phyloP scores from a whole-genome alignment of 2,797 vertebrate genomes.

The Myoxocephalus aenaeus region DNA sequence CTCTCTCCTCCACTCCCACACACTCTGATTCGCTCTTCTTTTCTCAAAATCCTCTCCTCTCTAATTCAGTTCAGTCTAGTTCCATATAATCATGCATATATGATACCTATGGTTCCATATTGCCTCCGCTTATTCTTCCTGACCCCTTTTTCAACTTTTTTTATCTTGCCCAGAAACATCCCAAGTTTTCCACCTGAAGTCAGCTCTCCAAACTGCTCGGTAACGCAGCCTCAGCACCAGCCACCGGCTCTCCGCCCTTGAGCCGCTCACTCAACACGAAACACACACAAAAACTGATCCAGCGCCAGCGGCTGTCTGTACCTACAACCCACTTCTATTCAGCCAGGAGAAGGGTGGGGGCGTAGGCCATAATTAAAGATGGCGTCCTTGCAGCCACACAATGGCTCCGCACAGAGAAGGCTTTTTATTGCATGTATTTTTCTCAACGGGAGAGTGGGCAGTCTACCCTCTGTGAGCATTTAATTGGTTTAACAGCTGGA shows the following conservation, averaged over 20 bases:
- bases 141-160: neutral
- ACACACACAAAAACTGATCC: constrained; percentile 65
- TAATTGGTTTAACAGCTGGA: constrained; percentile 84
- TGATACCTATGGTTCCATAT: constrained; percentile 2
- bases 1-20: constrained; percentile 35
- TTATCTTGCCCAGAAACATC: neutral
- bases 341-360: constrained; percentile 75
- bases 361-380: constrained; percentile 85
- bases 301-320: constrained; percentile 71
- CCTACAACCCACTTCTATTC: constrained; percentile 82
- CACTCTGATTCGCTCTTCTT: neutral
- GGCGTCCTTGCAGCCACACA: constrained; percentile 76
- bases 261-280: constrained; percentile 54
- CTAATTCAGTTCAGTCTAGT: constrained; percentile 1
- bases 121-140: neutral
- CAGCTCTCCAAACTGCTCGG: constrained; percentile 13
- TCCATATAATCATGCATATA: neutral
- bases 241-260: constrained; percentile 53
- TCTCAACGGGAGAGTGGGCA: constrained; percentile 82
- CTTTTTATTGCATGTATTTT: constrained; percentile 81
- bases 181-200: constrained; percentile 22
- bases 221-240: constrained; percentile 40
- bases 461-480: constrained; percentile 80
- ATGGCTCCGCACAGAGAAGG: constrained; percentile 76
- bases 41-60: constrained; percentile 5